Base-by-base conservation (phyloP, 2,113 vertebrate genomes). In the Platanista minor region DNA sequence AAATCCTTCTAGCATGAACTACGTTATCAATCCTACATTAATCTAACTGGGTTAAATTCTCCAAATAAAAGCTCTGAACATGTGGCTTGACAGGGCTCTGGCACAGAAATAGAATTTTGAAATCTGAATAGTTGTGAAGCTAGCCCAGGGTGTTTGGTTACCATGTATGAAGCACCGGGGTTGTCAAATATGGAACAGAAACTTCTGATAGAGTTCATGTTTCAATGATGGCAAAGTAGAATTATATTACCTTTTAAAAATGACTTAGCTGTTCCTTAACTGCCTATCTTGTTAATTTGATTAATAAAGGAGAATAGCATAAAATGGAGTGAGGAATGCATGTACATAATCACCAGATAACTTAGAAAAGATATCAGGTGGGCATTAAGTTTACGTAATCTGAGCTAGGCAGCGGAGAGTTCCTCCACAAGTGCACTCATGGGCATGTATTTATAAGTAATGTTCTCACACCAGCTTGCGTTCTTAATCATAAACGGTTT, bases 1-100 rank as follows among this genome's bases (percentile, higher is more conserved):
- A 88, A 91, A 59, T 23, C 5, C 49, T 82, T 64, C 15, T 78
- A 75, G 31, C 25, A 66, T 64, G 71, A 96, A 74, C 89, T 23
- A 87, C 39, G 69, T 41, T 49, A 43, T 81, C 20, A 85, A n/a
- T 57, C 18, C 25, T 75, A 12, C 6, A 31, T 39, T 82, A 66
- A 41, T 25, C 31, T 41, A 49, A 66, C 5, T 91, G 31, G 29
- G 18, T 90, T 88, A 77, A 86, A 46, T 57, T 91, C 15, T 94
- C 33, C 49, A 67, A 8, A 82, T 71, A 74, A 91, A 82, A 67
- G 3, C 10, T 78, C 12, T 54, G 46, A 66, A 21, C n/a, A 17
- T 54, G 13, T 75, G 36, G 14, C 23, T 92, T 95, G 36, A 49
- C 4, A 14, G 43, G 27, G 8, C 2, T 87, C 29, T 59, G 27